Conservation (phyloP, 2,797 vertebrate genomes). For the Protonibea diacanthus region DNA sequence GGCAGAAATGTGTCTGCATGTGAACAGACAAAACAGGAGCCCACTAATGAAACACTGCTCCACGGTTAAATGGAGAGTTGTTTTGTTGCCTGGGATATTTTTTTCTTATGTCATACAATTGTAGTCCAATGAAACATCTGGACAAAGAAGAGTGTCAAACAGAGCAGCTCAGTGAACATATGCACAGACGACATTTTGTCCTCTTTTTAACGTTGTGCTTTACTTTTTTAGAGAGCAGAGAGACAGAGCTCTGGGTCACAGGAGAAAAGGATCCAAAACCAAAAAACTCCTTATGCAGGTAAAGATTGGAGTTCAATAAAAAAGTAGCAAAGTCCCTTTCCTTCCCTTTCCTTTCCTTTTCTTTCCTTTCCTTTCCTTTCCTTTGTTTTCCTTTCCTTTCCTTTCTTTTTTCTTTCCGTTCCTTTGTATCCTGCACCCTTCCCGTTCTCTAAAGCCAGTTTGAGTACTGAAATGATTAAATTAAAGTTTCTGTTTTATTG, state of each 20-base stretch:
- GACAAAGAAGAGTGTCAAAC: not conserved
- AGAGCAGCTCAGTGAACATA: not conserved
- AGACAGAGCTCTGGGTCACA: slow-evolving; percentile 91
- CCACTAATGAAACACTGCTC: not conserved
- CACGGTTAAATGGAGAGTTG: not conserved
- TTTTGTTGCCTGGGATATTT: not conserved
- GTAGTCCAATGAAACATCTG: not conserved
- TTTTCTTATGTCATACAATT: not conserved
- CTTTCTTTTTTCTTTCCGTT: too few species aligned
- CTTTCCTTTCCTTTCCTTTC: too few species aligned
- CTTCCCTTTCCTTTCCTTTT: not conserved
- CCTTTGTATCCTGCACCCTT: too few species aligned
- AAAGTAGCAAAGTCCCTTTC: too few species aligned
- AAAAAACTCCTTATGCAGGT: slow-evolving; percentile 94
- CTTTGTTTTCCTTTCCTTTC: too few species aligned
- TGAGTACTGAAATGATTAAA: not conserved
- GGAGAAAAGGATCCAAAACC: slow-evolving; percentile 93
- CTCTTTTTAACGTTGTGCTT: slow-evolving; percentile 46
- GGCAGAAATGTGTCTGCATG: not conserved
- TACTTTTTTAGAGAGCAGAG: slow-evolving; percentile 89
- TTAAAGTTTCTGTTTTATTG: not conserved
- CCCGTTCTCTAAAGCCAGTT: not conserved
- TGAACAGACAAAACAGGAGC: not conserved
- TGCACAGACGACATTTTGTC: not conserved
- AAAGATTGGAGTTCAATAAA: slow-evolving; percentile 35